A percentile compares a stretch with the other conserved stretches of the same genome.
phyloP scores from a whole-genome alignment of 2,797 vertebrate genomes.

The Thalassophryne amazonica region DNA sequence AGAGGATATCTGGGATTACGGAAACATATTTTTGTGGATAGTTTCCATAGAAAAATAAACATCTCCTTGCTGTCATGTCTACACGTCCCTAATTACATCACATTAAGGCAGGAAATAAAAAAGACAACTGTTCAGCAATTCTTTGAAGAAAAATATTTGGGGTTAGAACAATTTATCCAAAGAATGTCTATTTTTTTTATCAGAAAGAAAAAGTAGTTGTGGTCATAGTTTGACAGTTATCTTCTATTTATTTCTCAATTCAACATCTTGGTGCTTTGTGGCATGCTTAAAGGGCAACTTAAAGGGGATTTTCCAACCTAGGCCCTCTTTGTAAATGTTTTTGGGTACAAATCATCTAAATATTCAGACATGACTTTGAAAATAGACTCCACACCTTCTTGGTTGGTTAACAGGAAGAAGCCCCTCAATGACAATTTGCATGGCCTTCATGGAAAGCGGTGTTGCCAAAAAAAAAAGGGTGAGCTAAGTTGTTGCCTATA shows the following conservation, averaged over 20 bases:
- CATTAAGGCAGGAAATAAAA: constrained; percentile 20
- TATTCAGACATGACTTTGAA: no score
- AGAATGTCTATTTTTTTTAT: neutral
- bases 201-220: neutral
- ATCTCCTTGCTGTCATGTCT: constrained; percentile 23
- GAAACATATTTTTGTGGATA: constrained; percentile 50
- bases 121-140: constrained; percentile 21
- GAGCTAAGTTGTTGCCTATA: no score
- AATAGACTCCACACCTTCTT: no score
- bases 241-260: neutral
- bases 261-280: no score
- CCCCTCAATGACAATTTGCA: no score
- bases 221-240: neutral
- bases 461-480: no score
- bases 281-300: no score
- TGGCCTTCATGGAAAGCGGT: no score
- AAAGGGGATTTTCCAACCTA: no score
- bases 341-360: no score
- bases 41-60: constrained; percentile 55
- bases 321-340: no score
- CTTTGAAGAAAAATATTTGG: constrained; percentile 16
- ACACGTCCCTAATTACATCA: constrained; percentile 28
- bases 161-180: constrained; percentile 13
- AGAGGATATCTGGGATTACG: constrained; percentile 63
- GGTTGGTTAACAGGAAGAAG: no score